A percentile compares a stretch with the other conserved stretches of the same genome.
Evolutionary conservation across 2,113 vertebrate species (phyloP).

Genomic region (Channa argus): DNA sequence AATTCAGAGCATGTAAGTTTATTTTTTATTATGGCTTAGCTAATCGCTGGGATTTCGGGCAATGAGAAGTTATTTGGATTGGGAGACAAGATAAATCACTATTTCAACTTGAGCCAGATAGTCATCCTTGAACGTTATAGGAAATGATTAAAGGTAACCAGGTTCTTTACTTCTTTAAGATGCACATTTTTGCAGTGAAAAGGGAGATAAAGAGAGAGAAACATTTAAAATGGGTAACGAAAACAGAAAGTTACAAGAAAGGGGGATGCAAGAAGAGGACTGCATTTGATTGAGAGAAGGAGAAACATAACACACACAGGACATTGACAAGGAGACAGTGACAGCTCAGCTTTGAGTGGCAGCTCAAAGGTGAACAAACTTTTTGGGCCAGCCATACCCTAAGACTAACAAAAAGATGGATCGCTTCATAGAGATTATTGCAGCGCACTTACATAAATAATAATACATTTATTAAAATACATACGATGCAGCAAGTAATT

Average conservation of each 20-base stretch:
- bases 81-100: not conserved
- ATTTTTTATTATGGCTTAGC: not conserved
- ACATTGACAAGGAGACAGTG: constrained; percentile 72
- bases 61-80: not conserved
- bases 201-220: constrained; percentile 8
- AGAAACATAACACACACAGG: constrained; percentile 53
- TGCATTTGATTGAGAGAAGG: constrained; percentile 47
- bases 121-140: not conserved
- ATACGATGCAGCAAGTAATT: no score
- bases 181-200: constrained; percentile 64
- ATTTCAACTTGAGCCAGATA: not conserved
- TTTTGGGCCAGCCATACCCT: constrained; percentile 64
- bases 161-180: constrained; percentile 32
- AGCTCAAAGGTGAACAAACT: constrained; percentile 60
- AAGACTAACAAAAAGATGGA: constrained; percentile 13
- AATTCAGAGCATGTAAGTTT: no score
- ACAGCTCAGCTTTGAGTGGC: constrained; percentile 24
- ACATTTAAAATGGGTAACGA: constrained; percentile 22
- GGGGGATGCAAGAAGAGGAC: constrained; percentile 37
- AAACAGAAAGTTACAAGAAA: constrained; percentile 38
- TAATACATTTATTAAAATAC: no score
- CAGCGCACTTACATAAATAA: no score
- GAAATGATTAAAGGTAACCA: not conserved
- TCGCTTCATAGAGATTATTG: not conserved
- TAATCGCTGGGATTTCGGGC: not conserved